phyloP scores from a whole-genome alignment of 1,140 invertebrate genomes.

The Sipha flava region DNA sequence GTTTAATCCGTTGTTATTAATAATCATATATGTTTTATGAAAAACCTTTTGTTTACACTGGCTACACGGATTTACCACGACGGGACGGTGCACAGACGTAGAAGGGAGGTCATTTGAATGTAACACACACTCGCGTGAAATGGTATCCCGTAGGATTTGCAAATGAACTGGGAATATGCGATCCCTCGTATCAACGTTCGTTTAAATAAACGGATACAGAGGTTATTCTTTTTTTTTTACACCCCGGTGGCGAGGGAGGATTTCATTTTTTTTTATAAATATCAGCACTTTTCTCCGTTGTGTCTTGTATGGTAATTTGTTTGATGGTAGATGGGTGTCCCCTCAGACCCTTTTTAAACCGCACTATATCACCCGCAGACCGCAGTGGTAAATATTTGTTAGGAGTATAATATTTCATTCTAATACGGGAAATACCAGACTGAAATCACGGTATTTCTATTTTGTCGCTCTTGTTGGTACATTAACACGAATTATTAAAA shows the following conservation, averaged over 20 bases:
- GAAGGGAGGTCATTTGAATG: slow-evolving; percentile 3
- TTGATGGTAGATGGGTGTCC: not conserved
- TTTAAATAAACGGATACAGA: slow-evolving; percentile 30
- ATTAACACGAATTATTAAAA: too few relatives aligned
- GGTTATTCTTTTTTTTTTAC: slow-evolving; percentile 22
- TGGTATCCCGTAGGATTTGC: slow-evolving; percentile 23
- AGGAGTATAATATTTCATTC: not conserved
- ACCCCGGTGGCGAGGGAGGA: not conserved
- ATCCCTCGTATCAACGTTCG: slow-evolving; percentile 32
- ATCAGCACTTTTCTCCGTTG: slow-evolving; percentile 25
- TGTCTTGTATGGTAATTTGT: slow-evolving; percentile 32
- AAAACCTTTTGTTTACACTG: slow-evolving; percentile 23
- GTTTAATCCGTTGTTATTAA: slow-evolving; percentile 24
- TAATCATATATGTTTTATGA: slow-evolving; percentile 14
- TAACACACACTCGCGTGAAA: slow-evolving; percentile 20
- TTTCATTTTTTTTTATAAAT: slow-evolving; percentile 19
- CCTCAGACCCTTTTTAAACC: slow-evolving; percentile 29
- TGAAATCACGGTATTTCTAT: not conserved
- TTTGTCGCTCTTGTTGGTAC: too few relatives aligned
- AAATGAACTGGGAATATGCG: slow-evolving; percentile 31
- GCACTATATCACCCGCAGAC: slow-evolving; percentile 27
- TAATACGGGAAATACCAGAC: not conserved
- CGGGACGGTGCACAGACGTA: not conserved
- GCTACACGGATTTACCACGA: not conserved
- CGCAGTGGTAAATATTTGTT: slow-evolving; percentile 11